Conservation (phyloP, 2,888 invertebrate genomes). For the Cheilosia urbana region DNA sequence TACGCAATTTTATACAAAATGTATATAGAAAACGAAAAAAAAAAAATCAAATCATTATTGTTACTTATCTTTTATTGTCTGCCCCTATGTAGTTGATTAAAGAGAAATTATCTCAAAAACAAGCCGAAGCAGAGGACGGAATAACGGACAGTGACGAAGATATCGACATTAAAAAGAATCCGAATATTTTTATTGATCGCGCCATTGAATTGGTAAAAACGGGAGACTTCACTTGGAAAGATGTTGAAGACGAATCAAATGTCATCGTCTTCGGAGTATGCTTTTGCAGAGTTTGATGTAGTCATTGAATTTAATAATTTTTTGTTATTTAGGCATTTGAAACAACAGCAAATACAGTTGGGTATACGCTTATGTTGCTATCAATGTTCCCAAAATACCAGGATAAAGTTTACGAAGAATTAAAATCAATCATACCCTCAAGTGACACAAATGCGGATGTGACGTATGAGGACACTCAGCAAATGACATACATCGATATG, state of each 20-base stretch:
- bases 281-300: not conserved
- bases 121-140: constrained; percentile 3
- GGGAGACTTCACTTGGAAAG: constrained; percentile 78
- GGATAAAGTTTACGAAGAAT: constrained; percentile 80
- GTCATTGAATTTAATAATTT: not conserved
- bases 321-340: constrained; percentile 79
- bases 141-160: constrained; percentile 59
- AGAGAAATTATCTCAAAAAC: constrained; percentile 77
- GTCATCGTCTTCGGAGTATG: constrained; percentile 80
- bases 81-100: constrained; percentile 76
- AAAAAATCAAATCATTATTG: not conserved
- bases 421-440: constrained; percentile 78
- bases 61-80: not conserved
- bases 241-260: constrained; percentile 81
- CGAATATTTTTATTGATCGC: constrained; percentile 78
- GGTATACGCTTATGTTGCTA: constrained; percentile 62
- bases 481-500: constrained; percentile 81
- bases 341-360: constrained; percentile 80
- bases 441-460: constrained; percentile 77
- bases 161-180: constrained; percentile 60
- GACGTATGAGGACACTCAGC: constrained; percentile 78
- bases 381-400: constrained; percentile 71
- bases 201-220: constrained; percentile 79
- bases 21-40: constrained; percentile 70
- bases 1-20: constrained; percentile 79